phyloP scores from a whole-genome alignment of 2,888 invertebrate species.

The Hypomecis atomaria region DNA sequence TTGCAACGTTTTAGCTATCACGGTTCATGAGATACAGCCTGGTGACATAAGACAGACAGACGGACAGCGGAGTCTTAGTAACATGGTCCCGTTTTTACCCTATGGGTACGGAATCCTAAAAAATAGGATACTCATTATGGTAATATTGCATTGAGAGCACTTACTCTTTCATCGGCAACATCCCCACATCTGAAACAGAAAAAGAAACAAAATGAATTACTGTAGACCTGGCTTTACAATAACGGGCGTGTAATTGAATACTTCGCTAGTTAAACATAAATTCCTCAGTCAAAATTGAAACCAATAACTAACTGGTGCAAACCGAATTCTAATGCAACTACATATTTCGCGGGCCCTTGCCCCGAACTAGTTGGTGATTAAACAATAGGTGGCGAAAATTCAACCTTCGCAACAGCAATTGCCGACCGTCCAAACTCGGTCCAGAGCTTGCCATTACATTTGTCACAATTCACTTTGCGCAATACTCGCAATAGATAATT shows the following conservation, averaged over 20 bases:
- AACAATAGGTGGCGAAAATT: constrained; percentile 45
- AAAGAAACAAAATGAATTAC: constrained; percentile 42
- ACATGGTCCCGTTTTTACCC: too few species aligned
- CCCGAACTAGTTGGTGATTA: constrained; percentile 41
- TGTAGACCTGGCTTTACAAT: background rate
- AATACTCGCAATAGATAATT: constrained; percentile 47
- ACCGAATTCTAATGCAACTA: constrained; percentile 30
- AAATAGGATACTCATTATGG: too few species aligned
- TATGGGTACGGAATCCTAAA: too few species aligned
- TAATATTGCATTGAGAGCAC: constrained; percentile 65
- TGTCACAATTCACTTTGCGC: constrained; percentile 60
- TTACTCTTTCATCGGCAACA: constrained; percentile 97
- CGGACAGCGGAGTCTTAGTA: too few species aligned
- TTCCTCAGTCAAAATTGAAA: constrained; percentile 10
- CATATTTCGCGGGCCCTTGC: constrained; percentile 41
- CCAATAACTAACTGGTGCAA: background rate
- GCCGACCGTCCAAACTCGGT: constrained; percentile 35
- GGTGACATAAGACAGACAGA: too few species aligned
- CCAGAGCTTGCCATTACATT: constrained; percentile 55
- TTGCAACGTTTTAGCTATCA: too few species aligned
- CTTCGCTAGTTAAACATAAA: constrained; percentile 5
- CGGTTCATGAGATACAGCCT: too few species aligned
- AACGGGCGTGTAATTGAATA: background rate
- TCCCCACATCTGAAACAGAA: constrained; percentile 93
- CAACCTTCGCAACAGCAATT: constrained; percentile 42